These are phyloP conservation scores for Lethenteron reissneri DNA, from an alignment of 2,113 vertebrate genomes.

Conservation along the genomic window DNA sequence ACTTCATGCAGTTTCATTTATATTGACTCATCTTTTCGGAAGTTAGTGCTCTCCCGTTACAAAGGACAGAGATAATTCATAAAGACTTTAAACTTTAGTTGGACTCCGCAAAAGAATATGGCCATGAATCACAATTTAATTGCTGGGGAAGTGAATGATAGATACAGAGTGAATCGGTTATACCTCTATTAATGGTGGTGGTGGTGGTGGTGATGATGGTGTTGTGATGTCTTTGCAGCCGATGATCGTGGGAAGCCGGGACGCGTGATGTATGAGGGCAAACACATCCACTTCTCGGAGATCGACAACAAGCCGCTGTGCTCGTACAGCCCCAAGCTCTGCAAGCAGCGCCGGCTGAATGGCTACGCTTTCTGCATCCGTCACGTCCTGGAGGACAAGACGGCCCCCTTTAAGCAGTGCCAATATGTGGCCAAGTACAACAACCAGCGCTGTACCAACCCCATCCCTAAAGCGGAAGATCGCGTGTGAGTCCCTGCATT, in stretches of 20 bases:
- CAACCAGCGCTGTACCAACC: conserved; percentile 96
- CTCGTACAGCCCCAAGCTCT: conserved; percentile 99
- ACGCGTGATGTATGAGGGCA: conserved; percentile 99
- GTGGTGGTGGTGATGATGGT: too few relatives aligned
- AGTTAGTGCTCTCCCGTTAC: too few relatives aligned
- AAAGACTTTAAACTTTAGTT: too few relatives aligned
- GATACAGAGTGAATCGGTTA: too few relatives aligned
- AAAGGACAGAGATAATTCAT: too few relatives aligned
- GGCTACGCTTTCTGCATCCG: conserved; percentile 99
- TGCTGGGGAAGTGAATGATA: too few relatives aligned
- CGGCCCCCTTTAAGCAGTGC: conserved; percentile 98
- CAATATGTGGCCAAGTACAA: conserved; percentile 99
- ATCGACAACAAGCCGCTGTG: conserved; percentile 99
- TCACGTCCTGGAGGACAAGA: conserved; percentile 98
- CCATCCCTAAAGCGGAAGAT: conserved; percentile 95
- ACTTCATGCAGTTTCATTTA: too few relatives aligned
- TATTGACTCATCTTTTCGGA: too few relatives aligned
- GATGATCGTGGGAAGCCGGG: conserved; percentile 99
- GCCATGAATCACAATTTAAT: too few relatives aligned
- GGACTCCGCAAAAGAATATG: too few relatives aligned
- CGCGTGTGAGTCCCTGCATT: conserved; percentile 44
- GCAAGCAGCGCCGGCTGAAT: conserved; percentile 96
- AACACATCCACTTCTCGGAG: conserved; percentile 99
- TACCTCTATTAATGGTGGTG: too few relatives aligned
- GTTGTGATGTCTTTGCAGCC: conserved; percentile 42